Base-by-base conservation (phyloP, 2,797 vertebrate genomes). In the Coracias cyanogaster region DNA sequence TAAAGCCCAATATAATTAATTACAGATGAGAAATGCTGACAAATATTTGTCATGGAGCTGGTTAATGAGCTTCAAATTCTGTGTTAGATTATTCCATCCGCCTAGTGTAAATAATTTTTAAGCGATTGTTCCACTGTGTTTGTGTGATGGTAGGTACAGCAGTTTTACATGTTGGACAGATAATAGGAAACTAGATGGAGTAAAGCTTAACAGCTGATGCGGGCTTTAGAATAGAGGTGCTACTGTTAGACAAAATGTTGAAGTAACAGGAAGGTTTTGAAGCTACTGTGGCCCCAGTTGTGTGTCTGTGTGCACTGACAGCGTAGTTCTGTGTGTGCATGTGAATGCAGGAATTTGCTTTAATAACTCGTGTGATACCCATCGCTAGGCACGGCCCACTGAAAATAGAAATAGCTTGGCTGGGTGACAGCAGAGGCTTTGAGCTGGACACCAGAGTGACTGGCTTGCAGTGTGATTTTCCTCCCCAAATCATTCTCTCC, bases 21-120 rank as follows among this genome's bases (percentile, higher is more conserved):
- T 96, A 96, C 93, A 84, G 92, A 95, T 92, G 93, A 97, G 86
- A 95, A 93, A 95, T 93, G 93, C 94, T 96, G 90, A 96, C 91
- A 95, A 94, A 95, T 94, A 93, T 96, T 96, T 97, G 83, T 94
- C 82, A 82, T 89, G 78, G 62, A 91, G 58, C 82, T 84, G 64
- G 89, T 96, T 94, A 77, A 95, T 95, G 91, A 88, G 92, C 92
- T 96, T 94, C 90, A 74, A 65, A 89, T 91, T 94, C 94, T 94
- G 61, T 90, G 73, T 94, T 69, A 71, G 93, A 90, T 91, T 82
- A 94, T 93, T 94, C 94, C 90, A 92, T 96, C 93, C 82, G 92
- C 83, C 73, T 85, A 89, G 89, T 94, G 94, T 95, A 94, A 96
- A 96, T 97, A 94, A 95, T 97, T 97, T 95, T 92, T 88, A 78